Conservation (phyloP, 1,140 invertebrate genomes). For the Drosophila subobscura region DNA sequence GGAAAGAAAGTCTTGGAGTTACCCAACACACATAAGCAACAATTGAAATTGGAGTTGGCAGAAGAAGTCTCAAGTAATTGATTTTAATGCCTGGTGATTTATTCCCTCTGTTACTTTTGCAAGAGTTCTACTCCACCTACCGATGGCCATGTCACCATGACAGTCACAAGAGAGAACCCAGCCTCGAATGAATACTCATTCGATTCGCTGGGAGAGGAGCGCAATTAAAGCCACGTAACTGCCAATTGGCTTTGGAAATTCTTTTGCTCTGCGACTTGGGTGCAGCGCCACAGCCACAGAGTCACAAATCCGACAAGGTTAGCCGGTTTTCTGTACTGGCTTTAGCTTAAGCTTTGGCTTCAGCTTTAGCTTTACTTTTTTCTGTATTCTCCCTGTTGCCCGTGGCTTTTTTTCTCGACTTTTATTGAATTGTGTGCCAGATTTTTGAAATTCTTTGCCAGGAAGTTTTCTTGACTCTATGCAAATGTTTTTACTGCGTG, state of each 20-base stretch:
- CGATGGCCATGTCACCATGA: conserved; percentile 50
- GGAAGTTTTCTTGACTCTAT: conserved; percentile 62
- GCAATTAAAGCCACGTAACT: conserved; percentile 72
- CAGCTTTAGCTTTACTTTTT: conserved; percentile 17
- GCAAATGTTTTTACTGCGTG: conserved; percentile 69
- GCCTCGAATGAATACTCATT: too few species aligned
- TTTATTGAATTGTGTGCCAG: conserved; percentile 78
- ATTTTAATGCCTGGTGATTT: conserved; percentile 61
- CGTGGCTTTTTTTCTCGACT: conserved; percentile 32
- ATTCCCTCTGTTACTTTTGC: conserved; percentile 10
- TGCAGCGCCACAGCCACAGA: conserved; percentile 49
- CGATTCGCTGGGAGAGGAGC: conserved; percentile 14
- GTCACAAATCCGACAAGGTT: conserved; percentile 66
- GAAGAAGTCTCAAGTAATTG: conserved; percentile 61
- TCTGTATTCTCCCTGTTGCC: conserved; percentile 28
- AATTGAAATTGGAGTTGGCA: conserved; percentile 59
- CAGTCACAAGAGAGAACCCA: conserved; percentile 34
- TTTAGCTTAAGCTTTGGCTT: conserved; percentile 6
- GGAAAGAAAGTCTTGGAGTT: conserved; percentile 16
- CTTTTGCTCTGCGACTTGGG: conserved; percentile 66
- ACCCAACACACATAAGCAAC: conserved; percentile 40
- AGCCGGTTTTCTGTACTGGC: conserved; percentile 61
- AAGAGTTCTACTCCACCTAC: conserved; percentile 39
- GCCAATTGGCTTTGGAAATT: conserved; percentile 71
- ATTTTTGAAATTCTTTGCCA: conserved; percentile 75